A percentile compares a stretch with the other conserved stretches of the same genome.
Evolutionary conservation across 2,888 invertebrate genomes (phyloP).

Genomic region (Ormyrus pomaceus): DNA sequence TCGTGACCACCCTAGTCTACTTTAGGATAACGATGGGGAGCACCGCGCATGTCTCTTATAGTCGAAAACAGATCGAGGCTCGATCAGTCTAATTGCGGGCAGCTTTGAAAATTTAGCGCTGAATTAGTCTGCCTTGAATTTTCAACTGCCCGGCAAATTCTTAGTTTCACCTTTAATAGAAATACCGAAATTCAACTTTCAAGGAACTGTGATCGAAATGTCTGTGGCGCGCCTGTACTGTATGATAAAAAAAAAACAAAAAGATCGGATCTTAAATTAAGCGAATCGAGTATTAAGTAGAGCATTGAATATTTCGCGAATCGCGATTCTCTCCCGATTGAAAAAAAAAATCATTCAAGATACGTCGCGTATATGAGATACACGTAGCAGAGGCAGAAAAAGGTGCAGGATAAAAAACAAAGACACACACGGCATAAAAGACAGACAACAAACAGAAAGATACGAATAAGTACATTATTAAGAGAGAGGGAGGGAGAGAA

Average conservation of each 20-base stretch:
- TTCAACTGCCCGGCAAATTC: constrained; percentile 15
- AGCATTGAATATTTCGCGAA: neutral
- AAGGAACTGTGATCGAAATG: constrained; percentile 54
- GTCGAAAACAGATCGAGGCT: constrained; percentile 9
- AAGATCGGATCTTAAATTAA: constrained; percentile 29
- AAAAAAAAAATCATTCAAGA: constrained; percentile 4
- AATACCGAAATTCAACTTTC: constrained; percentile 13
- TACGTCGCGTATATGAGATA: neutral
- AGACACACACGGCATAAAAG: neutral
- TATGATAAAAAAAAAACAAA: neutral
- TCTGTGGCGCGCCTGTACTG: constrained; percentile 44
- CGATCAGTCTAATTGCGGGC: neutral
- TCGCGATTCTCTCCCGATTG: constrained; percentile 14
- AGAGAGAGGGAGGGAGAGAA: neutral
- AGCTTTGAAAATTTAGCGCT: constrained; percentile 8
- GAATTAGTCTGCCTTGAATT: neutral
- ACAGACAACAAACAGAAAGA: neutral
- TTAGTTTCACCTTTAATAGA: constrained; percentile 14
- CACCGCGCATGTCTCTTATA: constrained; percentile 28
- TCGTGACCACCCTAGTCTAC: constrained; percentile 49
- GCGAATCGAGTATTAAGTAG: constrained; percentile 27
- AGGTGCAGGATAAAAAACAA: neutral
- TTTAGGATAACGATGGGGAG: constrained; percentile 51
- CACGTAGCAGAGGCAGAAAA: neutral
- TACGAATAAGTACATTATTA: neutral